Percentiles rank a stretch among this genome's conserved stretches.
These are phyloP conservation scores for Lates calcarifer DNA, from an alignment of 2,113 vertebrate genomes.

Conservation along the genomic window DNA sequence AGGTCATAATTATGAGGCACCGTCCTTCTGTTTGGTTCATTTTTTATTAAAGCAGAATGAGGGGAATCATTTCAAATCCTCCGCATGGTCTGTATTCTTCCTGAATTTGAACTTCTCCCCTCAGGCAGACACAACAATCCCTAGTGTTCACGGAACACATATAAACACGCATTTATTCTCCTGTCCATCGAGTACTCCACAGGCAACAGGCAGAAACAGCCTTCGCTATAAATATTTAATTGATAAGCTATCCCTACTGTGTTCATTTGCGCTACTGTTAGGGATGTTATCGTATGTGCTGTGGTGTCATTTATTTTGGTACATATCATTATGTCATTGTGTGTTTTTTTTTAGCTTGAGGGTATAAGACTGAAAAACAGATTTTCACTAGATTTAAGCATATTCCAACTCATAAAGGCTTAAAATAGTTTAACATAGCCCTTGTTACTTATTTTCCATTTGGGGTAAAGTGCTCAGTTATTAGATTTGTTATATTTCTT, in stretches of 20 bases:
- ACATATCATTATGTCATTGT: not conserved
- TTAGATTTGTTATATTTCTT: constrained; percentile 51
- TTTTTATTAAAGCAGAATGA: constrained; percentile 36
- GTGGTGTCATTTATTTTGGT: constrained; percentile 4
- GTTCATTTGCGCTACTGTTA: constrained; percentile 1
- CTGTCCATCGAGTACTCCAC: constrained; percentile 38
- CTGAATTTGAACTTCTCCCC: constrained; percentile 52
- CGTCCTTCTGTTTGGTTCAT: constrained; percentile 24
- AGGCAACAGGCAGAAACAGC: constrained; percentile 29
- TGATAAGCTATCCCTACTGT: constrained; percentile 3
- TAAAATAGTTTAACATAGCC: constrained; percentile 2
- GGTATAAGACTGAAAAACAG: not conserved
- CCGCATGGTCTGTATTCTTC: constrained; percentile 19
- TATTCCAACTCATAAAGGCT: constrained; percentile 7
- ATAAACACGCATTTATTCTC: constrained; percentile 60
- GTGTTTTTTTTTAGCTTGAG: constrained; percentile 15
- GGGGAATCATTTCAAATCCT: constrained; percentile 27
- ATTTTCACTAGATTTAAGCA: constrained; percentile 5
- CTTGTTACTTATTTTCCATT: constrained; percentile 17
- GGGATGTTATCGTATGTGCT: not conserved
- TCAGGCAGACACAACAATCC: constrained; percentile 41
- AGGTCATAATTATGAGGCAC: constrained; percentile 26
- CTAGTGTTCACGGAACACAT: constrained; percentile 42
- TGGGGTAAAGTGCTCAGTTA: constrained; percentile 32
- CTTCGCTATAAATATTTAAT: constrained; percentile 46